Evolutionary conservation across 2,888 invertebrate genomes (phyloP), one percentile per base, ranked within the genome.

Genomic region (Acronicta aceris): DNA sequence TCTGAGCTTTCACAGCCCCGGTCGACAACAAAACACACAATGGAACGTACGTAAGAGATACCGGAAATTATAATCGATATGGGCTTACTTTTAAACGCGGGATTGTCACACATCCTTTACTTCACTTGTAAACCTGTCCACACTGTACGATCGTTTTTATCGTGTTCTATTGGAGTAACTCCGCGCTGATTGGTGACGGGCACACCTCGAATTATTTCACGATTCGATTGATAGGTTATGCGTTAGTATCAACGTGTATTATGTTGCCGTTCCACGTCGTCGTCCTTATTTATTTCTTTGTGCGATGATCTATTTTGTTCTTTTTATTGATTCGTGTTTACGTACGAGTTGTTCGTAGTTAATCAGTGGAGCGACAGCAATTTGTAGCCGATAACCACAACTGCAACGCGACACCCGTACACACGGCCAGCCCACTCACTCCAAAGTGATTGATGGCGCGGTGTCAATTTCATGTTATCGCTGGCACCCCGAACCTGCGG

Each of bases 311-410:
- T 79, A 79, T 81, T 80, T 59, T 79, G 61, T 52, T 71, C n/a
- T 76, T 77, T 79, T 78, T 71, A 72, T 79, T 71, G 54, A 76
- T 72, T 72, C 64, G 67, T 80, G 66, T 78, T 76, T 79, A 74
- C 62, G 64, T 76, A 72, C 65, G 65, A 71, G 74, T 78, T 71
- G 72, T 82, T 81, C 81, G 83, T 84, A 85, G 86, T 90, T 90
- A 88, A 91, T 90, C 87, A 89, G 83, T 83, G 80, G 79, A 78
- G 79, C 85, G 90, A 90, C 88, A 86, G 84, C 89, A 90, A 91
- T 92, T 92, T 93, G 92, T 90, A 87, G 80, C 81, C 83, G 86
- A 92, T 91, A 90, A 89, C 92, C 92, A 83, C 92, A 90, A 89
- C 83, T 89, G 91, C 87, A 91, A 90, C 85, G 82, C 86, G 89